phyloP scores from a whole-genome alignment of 2,888 invertebrate genomes.

The Apoderus coryli region DNA sequence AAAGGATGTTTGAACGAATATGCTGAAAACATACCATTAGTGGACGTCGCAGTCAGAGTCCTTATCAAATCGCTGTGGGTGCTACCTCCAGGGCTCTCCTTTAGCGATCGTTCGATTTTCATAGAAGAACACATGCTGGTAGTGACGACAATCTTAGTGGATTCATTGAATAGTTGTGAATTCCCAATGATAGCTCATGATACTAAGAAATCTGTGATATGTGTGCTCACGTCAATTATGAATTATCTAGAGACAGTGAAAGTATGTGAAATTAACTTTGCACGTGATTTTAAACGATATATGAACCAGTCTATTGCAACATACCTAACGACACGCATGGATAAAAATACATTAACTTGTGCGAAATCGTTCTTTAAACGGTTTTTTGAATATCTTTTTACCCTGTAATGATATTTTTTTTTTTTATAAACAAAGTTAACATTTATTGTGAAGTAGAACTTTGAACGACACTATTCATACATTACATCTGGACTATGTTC shows the following conservation, averaged over 20 bases:
- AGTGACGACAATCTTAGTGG: conserved; percentile 23
- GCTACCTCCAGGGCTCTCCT: conserved; percentile 22
- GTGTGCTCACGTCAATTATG: conserved; percentile 20
- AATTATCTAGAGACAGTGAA: conserved; percentile 19
- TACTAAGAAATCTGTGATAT: conserved; percentile 24
- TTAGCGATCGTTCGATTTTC: conserved; percentile 25
- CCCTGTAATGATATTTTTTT: too few relatives aligned
- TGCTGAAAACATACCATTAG: conserved; percentile 34
- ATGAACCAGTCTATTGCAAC: too few relatives aligned
- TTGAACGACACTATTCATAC: too few relatives aligned
- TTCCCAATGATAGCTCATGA: conserved; percentile 21
- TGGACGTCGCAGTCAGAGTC: conserved; percentile 16
- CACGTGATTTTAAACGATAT: conserved; percentile 17
- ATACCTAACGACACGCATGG: too few relatives aligned
- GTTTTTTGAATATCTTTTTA: too few relatives aligned
- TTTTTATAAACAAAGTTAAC: too few relatives aligned
- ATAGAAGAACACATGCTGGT: conserved; percentile 25
- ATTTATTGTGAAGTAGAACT: too few relatives aligned
- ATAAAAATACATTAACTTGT: too few relatives aligned
- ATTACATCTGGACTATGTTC: too few relatives aligned
- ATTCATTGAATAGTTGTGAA: conserved; percentile 19
- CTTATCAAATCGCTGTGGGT: conserved; percentile 22
- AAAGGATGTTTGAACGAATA: conserved; percentile 46
- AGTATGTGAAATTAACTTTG: conserved; percentile 17
- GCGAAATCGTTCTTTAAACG: too few relatives aligned